A percentile compares a stretch with the other conserved stretches of the same genome.
Conservation (phyloP, 2,888 invertebrate genomes). For the Auanema freiburgensis region DNA sequence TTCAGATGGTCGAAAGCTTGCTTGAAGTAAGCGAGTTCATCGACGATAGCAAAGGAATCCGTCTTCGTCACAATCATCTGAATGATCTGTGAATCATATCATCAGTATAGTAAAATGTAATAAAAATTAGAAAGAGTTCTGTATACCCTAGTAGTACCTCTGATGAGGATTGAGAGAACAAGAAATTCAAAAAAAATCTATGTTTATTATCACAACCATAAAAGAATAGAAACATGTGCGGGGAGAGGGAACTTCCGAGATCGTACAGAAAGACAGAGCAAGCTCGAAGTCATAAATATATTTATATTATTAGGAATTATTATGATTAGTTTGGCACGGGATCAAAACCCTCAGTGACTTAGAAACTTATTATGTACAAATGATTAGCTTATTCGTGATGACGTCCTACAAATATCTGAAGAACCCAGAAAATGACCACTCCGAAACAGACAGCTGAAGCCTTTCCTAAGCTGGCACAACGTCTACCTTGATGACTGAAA, state of each 20-base stretch:
- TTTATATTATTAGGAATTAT: no score
- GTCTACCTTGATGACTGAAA: background rate
- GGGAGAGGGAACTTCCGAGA: background rate
- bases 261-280: no score
- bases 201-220: background rate
- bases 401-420: constrained; percentile 12
- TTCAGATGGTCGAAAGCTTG: constrained; percentile 16
- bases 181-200: constrained; percentile 8
- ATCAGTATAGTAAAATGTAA: background rate
- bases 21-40: constrained; percentile 29
- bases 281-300: no score
- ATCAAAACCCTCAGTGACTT: no score
- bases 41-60: constrained; percentile 30
- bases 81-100: background rate
- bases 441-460: constrained; percentile 18
- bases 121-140: background rate
- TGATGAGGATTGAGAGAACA: background rate
- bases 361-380: no score
- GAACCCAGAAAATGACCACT: constrained; percentile 21
- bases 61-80: constrained; percentile 20
- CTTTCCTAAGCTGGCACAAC: constrained; percentile 6
- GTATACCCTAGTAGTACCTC: background rate
- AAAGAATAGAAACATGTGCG: background rate
- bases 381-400: constrained; percentile 10
- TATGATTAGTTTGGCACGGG: no score